Evolutionary conservation across 2,113 vertebrate genomes (phyloP).

Genomic region (Actinemys pallida): DNA sequence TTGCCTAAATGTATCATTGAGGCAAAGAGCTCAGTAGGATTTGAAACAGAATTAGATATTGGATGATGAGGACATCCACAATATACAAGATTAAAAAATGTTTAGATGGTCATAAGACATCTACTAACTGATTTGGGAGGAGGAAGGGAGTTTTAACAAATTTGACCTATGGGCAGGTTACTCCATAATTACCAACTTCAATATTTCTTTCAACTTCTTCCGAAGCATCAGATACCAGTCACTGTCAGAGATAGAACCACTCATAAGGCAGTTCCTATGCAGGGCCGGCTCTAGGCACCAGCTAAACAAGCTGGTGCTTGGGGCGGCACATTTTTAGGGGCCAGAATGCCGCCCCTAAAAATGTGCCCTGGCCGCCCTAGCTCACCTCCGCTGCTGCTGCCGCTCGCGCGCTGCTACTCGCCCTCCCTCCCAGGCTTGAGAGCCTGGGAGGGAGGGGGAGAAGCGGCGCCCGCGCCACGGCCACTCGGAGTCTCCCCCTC

Average conservation of each 20-base stretch:
- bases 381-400: too few species aligned
- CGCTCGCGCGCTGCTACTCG: too few species aligned
- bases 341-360: too few species aligned
- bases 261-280: neutral
- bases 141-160: neutral
- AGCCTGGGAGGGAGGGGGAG: too few species aligned
- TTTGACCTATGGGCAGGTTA: neutral
- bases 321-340: too few species aligned
- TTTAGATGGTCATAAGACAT: neutral
- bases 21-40: neutral
- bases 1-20: neutral
- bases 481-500: too few species aligned
- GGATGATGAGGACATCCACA: neutral
- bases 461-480: too few species aligned
- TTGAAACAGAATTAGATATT: neutral
- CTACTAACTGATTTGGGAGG: neutral
- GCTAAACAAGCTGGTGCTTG: too few species aligned
- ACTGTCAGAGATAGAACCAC: neutral
- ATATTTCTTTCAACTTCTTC: neutral
- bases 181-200: accelerated
- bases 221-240: neutral
- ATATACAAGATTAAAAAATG: neutral
- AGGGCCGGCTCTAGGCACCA: too few species aligned
- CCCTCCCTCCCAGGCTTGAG: too few species aligned
- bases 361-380: too few species aligned